Conservation (phyloP, 2,113 vertebrate genomes). For the Menidia beryllina region DNA sequence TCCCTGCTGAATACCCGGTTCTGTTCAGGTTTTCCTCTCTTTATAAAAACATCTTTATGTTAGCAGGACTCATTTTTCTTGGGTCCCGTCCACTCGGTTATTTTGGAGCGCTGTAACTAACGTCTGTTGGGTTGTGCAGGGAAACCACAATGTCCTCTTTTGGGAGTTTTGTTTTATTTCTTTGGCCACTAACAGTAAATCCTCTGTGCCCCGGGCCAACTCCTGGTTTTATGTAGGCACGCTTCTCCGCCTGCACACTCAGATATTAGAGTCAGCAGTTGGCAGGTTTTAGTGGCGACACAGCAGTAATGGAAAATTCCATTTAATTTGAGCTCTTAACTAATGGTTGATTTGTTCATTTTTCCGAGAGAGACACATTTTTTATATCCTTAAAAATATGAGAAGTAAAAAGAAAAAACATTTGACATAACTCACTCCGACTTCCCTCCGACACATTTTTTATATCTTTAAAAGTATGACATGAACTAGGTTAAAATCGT, state of each 20-base stretch:
- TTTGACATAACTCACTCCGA: neutral
- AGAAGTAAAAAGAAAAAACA: neutral
- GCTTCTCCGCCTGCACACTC: slow-evolving; percentile 67
- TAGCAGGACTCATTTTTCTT: slow-evolving; percentile 66
- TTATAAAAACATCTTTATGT: slow-evolving; percentile 62
- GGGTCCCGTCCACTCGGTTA: slow-evolving; percentile 61
- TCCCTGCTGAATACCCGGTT: slow-evolving; percentile 42
- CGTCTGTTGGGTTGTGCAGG: slow-evolving; percentile 68
- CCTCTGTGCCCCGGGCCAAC: slow-evolving; percentile 68
- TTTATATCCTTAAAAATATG: neutral
- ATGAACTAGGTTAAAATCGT: too few species aligned
- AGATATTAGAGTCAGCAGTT: slow-evolving; percentile 54
- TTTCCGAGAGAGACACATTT: slow-evolving; percentile 52
- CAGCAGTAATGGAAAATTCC: slow-evolving; percentile 72
- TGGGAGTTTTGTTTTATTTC: slow-evolving; percentile 74
- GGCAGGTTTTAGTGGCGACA: slow-evolving; percentile 57
- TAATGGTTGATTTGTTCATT: slow-evolving; percentile 65
- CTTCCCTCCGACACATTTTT: too few species aligned
- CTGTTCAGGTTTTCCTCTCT: slow-evolving; percentile 15
- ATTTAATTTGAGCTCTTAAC: slow-evolving; percentile 60
- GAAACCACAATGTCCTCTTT: slow-evolving; percentile 76
- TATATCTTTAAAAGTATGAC: too few species aligned
- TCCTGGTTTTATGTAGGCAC: slow-evolving; percentile 66
- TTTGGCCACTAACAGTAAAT: slow-evolving; percentile 71
- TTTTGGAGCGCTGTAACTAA: slow-evolving; percentile 65